phyloP scores from a whole-genome alignment of 2,797 vertebrate genomes.

The Notamacropus eugenii region DNA sequence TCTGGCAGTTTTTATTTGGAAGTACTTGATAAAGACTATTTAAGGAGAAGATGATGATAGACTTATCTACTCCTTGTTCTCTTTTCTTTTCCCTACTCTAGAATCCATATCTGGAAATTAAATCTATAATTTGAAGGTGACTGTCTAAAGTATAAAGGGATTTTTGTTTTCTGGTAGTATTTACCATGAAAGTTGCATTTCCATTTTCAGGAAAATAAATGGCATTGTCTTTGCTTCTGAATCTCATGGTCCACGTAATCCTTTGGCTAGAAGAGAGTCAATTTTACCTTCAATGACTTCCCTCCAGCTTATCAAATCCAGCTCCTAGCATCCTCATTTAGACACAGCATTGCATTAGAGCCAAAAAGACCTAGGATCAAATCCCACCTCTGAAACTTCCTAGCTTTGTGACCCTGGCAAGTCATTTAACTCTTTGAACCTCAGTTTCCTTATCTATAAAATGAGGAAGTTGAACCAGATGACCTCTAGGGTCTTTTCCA shows the following conservation, averaged over 20 bases:
- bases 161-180: not conserved
- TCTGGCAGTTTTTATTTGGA: constrained; percentile 27
- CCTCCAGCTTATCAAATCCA: constrained; percentile 19
- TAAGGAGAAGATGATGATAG: constrained; percentile 12
- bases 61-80: not conserved
- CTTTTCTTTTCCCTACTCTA: constrained; percentile 14
- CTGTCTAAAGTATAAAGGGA: constrained; percentile 3
- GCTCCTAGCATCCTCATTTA: not conserved
- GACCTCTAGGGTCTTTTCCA: not conserved
- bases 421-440: not conserved
- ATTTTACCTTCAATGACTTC: constrained; percentile 55
- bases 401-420: not conserved
- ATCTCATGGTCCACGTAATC: constrained; percentile 37
- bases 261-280: constrained; percentile 41
- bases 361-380: not conserved
- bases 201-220: not conserved
- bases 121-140: constrained; percentile 32
- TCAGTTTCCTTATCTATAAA: not conserved
- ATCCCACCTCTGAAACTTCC: not conserved
- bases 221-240: constrained; percentile 26
- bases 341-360: not conserved
- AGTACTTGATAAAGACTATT: constrained; percentile 10
- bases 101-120: not conserved
- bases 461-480: not conserved
- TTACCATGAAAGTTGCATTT: not conserved